Base-by-base conservation (phyloP, 2,797 vertebrate species). In the Coluber constrictor region DNA sequence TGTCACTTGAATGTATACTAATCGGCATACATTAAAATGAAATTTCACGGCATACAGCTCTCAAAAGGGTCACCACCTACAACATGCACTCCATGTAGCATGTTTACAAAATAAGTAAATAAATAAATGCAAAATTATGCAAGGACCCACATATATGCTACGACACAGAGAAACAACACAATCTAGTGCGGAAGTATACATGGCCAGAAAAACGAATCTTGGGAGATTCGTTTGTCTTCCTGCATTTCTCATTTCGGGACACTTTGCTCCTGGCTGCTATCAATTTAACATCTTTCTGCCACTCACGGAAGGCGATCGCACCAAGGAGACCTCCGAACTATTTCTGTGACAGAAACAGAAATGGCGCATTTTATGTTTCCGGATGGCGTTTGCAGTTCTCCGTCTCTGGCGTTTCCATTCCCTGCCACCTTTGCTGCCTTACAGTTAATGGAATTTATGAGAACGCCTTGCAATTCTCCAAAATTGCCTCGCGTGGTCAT, bases 361-460 rank as follows among this genome's bases (percentile, higher is more conserved):
- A 90, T 57, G 92, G 91, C 95, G 92, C 95, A 91, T 95, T 96
- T 95, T 95, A 89, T 91, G 91, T 86, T 95, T 95, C 94, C 93
- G 94, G 93, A 91, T 89, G 92, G 95, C 95, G 92, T 66, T 66
- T 23, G 87, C n/a, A 7, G 12, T 20, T 47, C 51, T 88, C 70
- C 7, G 20, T 5, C 4, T 57, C 47, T 25, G 60, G 3, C 16
- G 87, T 79, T 61, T n/a, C 91, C 47, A 32, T 93, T 96, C 94
- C 94, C 93, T 96, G 96, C 95, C 96, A 94, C 90, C 94, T 96
- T 97, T 94, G 87, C 96, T 95, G 95, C 93, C 94, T 96, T 97
- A 97, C 87, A 96, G 94, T 95, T 97, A 97, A 96, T 95, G 92
- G 96, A 95, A 97, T 97, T 97, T 97, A 97, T 96, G 93, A 95